Conservation (phyloP, 1,140 invertebrate species). For the Druon quercuslanigerum region DNA sequence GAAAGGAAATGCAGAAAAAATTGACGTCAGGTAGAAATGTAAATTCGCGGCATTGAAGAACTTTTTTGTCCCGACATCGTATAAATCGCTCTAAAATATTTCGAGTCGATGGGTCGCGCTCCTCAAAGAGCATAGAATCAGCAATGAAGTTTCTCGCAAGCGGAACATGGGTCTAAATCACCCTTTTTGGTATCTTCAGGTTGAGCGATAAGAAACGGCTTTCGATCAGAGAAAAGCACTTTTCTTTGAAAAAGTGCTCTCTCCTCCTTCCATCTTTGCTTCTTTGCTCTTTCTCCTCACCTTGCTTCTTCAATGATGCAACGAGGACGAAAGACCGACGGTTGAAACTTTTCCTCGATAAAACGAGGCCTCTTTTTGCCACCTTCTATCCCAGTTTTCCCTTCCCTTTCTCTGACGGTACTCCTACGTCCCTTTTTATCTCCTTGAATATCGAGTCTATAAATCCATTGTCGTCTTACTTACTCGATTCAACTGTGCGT, state of each 20-base stretch:
- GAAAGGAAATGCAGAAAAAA: too few species aligned
- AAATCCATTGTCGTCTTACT: slow-evolving; percentile 54
- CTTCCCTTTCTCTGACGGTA: slow-evolving; percentile 8
- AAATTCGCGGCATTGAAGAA: too few species aligned
- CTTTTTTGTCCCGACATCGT: too few species aligned
- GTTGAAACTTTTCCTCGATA: slow-evolving; percentile 54
- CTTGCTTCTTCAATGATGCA: slow-evolving; percentile 46
- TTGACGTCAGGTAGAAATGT: too few species aligned
- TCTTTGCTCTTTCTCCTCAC: slow-evolving; percentile 16
- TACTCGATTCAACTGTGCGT: slow-evolving; percentile 50
- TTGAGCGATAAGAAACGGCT: slow-evolving; percentile 38
- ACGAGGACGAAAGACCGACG: slow-evolving; percentile 50
- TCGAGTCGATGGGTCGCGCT: neutral
- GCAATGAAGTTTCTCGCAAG: slow-evolving; percentile 18
- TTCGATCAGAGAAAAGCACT: slow-evolving; percentile 35
- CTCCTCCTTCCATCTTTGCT: slow-evolving; percentile 28
- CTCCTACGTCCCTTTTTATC: slow-evolving; percentile 33
- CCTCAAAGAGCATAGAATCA: slow-evolving; percentile 12
- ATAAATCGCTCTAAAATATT: too few species aligned
- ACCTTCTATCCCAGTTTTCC: slow-evolving; percentile 35
- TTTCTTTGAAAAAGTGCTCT: slow-evolving; percentile 32
- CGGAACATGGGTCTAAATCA: slow-evolving; percentile 30
- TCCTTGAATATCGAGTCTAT: slow-evolving; percentile 42
- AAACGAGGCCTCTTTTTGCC: slow-evolving; percentile 59
- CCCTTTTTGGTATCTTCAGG: slow-evolving; percentile 14